Base-by-base conservation (phyloP, 2,113 vertebrate species). In the Danionella cerebrum region DNA sequence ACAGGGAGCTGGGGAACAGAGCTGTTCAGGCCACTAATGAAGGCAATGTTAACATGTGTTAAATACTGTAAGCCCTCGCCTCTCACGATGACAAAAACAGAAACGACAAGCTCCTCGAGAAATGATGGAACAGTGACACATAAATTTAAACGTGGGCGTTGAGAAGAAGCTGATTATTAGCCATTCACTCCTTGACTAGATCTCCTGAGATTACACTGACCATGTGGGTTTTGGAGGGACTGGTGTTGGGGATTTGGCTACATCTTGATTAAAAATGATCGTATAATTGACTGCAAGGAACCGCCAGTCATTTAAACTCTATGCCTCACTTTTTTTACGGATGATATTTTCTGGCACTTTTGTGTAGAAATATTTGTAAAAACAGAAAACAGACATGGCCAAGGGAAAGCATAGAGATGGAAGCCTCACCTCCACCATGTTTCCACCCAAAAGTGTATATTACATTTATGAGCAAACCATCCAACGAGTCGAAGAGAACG, bases 181-280 rank as follows among this genome's bases (percentile, higher is more conserved):
- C 54, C 70, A n/a, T n/a, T 71, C 70, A 75, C 55, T 80, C 70
- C 16, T 31, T 7, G 2, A 53, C 77, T 80, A 81, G 79, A 81
- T 83, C 83, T 83, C 78, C 82, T 84, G 80, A 83, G n/a, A n/a
- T n/a, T 82, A 75, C 82, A 77, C 72, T 72, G 72, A 83, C 5
- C 14, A 22, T 67, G 3, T 39, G 13, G 19, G 1, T 53, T 1
- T 31, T 65, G 13, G 13, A 24, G 39, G 38, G 19, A 14, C 2
- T 24, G 38, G 38, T 63, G 62, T 31, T 57, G 11, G 24, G 35
- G 53, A 38, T 25, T 38, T 57, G 12, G 11, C 25, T 31, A 52
- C 8, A 16, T 14, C 31, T 7, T 31, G 27, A 52, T 6, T 1
- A 52, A 33, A 57, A 57, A 38, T 57, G 54, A 10, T 19, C 6